Evolutionary conservation across 2,888 invertebrate genomes (phyloP), one percentile per base, ranked within the genome.

Genomic region (Drosophila pseudotalamancana): DNA sequence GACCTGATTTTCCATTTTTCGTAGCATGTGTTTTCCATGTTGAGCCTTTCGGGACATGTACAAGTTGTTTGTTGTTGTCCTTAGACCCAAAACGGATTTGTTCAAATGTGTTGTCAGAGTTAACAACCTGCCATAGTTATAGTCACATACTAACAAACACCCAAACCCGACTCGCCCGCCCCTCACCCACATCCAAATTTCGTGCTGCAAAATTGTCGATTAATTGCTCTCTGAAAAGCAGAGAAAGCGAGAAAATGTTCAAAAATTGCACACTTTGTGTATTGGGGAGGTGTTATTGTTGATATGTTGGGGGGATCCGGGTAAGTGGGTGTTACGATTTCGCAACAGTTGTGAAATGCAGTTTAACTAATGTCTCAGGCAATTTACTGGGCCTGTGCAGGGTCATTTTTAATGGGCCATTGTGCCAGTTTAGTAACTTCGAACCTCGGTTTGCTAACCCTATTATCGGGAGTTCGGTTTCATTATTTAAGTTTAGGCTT

Each of bases 21-120:
- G 60, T 64, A 87, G 87, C 88, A 89, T 88, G 88, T 88, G 89
- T 87, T 87, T 80, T 79, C 51, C 72, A 72, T 89, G 88, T 77
- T 83, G 48, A 51, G 51, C 64, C 65, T 34, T 64, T 61, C 56
- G 61, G 79, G 72, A 74, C 75, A 64, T 78, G 77, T 79, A 62
- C 51, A 56, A 50, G 65, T 54, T 74, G 78, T 74, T 72, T 77
- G 65, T 37, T 75, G 57, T 74, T 78, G 61, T 75, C 55, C 84
- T 84, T 50, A 67, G 67, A 57, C 70, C 66, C 62, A 71, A 84
- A 75, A 66, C 66, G 87, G 88, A 88, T 81, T 88, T 88, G 87
- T 79, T 63, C 75, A 57, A 73, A 73, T 77, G 67, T 62, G 73
- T 62, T 73, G 72, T 68, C 54, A 51, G 37, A 73, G 78, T 63